Conservation (phyloP, 1,140 invertebrate species). For the Drosophila saltans region DNA sequence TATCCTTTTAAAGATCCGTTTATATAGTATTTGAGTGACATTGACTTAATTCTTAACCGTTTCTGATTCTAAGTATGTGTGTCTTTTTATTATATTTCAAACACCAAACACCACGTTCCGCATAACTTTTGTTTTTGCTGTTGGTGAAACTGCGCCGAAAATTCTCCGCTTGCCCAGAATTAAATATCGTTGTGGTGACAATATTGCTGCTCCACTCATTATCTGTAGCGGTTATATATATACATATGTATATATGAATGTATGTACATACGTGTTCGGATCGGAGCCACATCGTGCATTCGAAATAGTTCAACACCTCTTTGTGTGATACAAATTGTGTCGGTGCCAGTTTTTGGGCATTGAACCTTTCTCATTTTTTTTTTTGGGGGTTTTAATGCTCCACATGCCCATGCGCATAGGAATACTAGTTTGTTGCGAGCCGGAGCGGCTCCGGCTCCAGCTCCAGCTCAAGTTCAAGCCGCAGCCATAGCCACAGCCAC, state of each 20-base stretch:
- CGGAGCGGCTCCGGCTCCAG: background rate
- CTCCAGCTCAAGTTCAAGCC: conserved; percentile 13
- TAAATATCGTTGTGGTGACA: conserved; percentile 5
- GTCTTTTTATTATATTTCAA: no score
- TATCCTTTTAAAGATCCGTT: no score
- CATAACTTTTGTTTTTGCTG: conserved; percentile 13
- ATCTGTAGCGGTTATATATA: background rate
- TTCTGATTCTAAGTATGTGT: background rate
- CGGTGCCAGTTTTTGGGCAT: conserved; percentile 53
- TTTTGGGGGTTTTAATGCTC: conserved; percentile 31
- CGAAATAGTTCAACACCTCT: conserved; percentile 55
- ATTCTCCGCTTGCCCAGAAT: background rate
- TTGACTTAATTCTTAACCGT: background rate
- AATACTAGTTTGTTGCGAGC: conserved; percentile 9
- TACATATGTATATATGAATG: no score
- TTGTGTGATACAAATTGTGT: conserved; percentile 49
- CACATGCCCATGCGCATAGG: conserved; percentile 47
- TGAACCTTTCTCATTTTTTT: conserved; percentile 34
- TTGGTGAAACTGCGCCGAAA: conserved; percentile 3
- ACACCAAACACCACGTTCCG: conserved; percentile 3
- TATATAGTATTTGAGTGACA: background rate
- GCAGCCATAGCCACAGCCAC: background rate
- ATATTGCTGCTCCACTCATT: conserved; percentile 3
- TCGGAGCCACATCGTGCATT: conserved; percentile 35
- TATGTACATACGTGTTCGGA: background rate